Conservation (phyloP, 2,888 invertebrate species). For the Caenorhabditis zanzibari region DNA sequence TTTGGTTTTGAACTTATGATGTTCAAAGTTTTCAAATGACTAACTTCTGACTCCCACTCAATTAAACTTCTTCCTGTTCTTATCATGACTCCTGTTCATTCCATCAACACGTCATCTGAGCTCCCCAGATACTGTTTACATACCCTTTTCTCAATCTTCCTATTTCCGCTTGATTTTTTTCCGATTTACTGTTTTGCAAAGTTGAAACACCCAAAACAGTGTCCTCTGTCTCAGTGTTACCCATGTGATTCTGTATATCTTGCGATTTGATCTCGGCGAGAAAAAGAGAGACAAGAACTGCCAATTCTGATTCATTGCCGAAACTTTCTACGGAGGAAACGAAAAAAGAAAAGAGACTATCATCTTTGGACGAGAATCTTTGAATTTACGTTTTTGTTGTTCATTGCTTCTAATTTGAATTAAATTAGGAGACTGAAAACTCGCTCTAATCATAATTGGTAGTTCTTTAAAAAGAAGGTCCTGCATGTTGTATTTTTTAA, state of each 20-base stretch:
- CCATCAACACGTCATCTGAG: constrained; percentile 8
- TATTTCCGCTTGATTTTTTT: neutral
- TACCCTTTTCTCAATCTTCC: constrained; percentile 11
- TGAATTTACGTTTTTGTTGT: constrained; percentile 27
- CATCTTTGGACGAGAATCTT: constrained; percentile 45
- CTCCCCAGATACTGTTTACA: constrained; percentile 11
- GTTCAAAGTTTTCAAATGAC: too few species aligned
- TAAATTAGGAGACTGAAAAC: neutral
- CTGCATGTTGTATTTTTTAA: neutral
- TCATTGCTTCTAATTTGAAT: constrained; percentile 21
- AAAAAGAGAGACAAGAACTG: constrained; percentile 26
- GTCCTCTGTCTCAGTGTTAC: too few species aligned
- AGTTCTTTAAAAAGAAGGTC: neutral
- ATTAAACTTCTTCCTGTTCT: neutral
- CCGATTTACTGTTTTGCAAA: neutral
- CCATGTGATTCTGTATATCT: constrained; percentile 54
- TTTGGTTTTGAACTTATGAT: too few species aligned
- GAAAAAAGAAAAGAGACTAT: constrained; percentile 9
- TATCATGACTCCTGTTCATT: neutral
- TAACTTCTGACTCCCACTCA: neutral
- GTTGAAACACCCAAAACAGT: constrained; percentile 19
- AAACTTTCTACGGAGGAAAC: neutral
- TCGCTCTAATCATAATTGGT: constrained; percentile 14
- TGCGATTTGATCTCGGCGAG: constrained; percentile 48
- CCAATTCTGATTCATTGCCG: constrained; percentile 51